phyloP scores from a whole-genome alignment of 2,797 vertebrate species.

The Fratercula arctica region DNA sequence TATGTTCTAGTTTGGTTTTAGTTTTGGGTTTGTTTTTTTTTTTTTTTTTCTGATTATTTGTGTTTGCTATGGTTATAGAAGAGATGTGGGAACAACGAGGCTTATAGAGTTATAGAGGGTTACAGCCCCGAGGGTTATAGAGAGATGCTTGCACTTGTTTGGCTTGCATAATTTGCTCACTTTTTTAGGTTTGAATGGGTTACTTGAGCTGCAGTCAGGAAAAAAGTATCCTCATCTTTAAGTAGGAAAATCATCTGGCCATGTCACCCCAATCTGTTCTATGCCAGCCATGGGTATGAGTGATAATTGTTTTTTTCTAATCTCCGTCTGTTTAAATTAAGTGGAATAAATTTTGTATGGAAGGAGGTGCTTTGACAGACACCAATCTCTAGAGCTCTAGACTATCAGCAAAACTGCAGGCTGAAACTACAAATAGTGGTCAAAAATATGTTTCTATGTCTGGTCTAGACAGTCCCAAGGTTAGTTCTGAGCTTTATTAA shows the following conservation, averaged over 20 bases:
- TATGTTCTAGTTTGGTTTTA: neutral
- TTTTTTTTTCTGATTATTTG: neutral
- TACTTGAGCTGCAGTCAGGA: neutral
- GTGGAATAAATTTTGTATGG: neutral
- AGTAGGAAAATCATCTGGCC: neutral
- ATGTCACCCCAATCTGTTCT: constrained; percentile 19
- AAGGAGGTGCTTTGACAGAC: neutral
- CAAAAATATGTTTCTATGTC: neutral
- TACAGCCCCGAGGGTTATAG: neutral
- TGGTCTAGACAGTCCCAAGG: neutral
- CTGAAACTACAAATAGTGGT: neutral
- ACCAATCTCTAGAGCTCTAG: neutral
- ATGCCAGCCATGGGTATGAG: neutral
- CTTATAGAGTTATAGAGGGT: no score
- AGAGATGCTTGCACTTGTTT: neutral
- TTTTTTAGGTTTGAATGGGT: neutral
- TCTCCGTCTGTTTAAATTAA: neutral
- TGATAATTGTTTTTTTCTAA: neutral
- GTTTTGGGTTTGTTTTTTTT: neutral
- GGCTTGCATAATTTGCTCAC: neutral
- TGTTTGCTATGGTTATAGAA: neutral
- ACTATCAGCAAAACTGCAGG: neutral
- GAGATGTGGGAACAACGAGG: neutral
- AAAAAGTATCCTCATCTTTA: neutral
- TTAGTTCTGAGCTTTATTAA: neutral